These are phyloP conservation scores for Macaca fascicularis DNA, from an alignment of 2,113 vertebrate species.

Conservation along the genomic window T2T-MFA8v1.1 NC_088389.1:115851501-115852000, in stretches of 20 bases:
- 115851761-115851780: neutral
- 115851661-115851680: neutral
- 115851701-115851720: neutral
- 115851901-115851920: neutral
- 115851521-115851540: neutral
- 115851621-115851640: neutral
- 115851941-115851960: neutral
- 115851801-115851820: neutral
- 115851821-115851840: neutral
- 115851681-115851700: neutral
- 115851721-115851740: neutral
- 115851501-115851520: slow-evolving; percentile 37
- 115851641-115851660: neutral
- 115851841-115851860: neutral
- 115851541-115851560: neutral
- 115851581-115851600: neutral
- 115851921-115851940: neutral
- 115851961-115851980: neutral
- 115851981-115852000: neutral
- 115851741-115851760: neutral
- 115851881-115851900: neutral
- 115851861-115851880: neutral
- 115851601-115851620: neutral
- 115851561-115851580: neutral
- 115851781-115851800: neutral